Evolutionary conservation across 37 sponge, comb jelly and placozoan genomes (phyloP).

Genomic region (Geodia barretti): DNA sequence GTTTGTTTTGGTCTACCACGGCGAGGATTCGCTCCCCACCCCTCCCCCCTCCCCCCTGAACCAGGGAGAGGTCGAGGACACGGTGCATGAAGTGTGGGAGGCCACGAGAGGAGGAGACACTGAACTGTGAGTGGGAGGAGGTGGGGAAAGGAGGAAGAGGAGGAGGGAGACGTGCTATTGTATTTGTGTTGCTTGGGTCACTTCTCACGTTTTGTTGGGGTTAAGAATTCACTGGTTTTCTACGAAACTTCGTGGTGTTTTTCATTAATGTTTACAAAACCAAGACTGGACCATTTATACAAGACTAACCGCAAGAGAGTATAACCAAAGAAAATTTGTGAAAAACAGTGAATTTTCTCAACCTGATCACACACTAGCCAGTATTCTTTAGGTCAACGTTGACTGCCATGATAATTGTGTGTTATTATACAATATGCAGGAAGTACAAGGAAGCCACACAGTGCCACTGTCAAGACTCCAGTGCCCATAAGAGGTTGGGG

Average conservation of each 20-base stretch:
- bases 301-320: too few species aligned
- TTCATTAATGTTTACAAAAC: too few species aligned
- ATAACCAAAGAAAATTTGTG: too few species aligned
- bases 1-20: conserved; percentile 73
- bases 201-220: too few species aligned
- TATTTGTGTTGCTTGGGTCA: too few species aligned
- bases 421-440: conserved; percentile 15
- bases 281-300: too few species aligned
- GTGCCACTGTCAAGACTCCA: conserved; percentile 39
- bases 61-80: background rate
- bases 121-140: conserved; percentile 42
- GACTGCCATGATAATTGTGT: background rate
- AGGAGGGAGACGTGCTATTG: too few species aligned
- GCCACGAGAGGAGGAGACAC: conserved; percentile 33
- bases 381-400: background rate
- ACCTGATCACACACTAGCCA: background rate
- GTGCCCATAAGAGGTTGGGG: background rate
- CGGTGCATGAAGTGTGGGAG: conserved; percentile 48
- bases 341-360: too few species aligned
- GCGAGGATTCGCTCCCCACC: conserved; percentile 32
- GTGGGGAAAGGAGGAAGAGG: background rate
- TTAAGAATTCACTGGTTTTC: too few species aligned
- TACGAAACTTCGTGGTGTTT: too few species aligned
- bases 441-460: conserved; percentile 26
- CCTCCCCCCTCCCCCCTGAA: conserved; percentile 44